These are phyloP conservation scores for Mesocricetus auratus DNA, from an alignment of 2,113 vertebrate genomes.

Conservation along the genomic window DNA sequence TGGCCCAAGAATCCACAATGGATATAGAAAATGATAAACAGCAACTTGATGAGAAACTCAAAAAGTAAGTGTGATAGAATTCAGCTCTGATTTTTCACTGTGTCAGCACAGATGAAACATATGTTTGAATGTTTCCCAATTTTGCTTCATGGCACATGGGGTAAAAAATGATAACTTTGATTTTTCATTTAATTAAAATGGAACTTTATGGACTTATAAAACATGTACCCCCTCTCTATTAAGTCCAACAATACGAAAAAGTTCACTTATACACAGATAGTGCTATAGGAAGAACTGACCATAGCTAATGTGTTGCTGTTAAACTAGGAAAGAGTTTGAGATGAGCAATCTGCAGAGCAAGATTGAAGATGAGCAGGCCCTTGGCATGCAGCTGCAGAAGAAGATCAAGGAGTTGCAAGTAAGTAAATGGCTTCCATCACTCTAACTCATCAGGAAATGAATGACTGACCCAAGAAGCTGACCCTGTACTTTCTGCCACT, in stretches of 20 bases:
- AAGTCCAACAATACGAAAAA: background rate
- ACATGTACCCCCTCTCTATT: background rate
- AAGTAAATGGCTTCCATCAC: background rate
- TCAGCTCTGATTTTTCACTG: background rate
- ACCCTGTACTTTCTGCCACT: background rate
- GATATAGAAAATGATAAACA: constrained; percentile 90
- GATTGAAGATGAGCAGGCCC: constrained; percentile 88
- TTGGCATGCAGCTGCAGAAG: constrained; percentile 89
- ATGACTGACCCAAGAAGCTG: background rate
- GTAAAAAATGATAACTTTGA: constrained; percentile 4
- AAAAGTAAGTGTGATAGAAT: constrained; percentile 85
- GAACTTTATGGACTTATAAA: background rate
- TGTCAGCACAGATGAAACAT: background rate
- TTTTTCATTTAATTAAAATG: constrained; percentile 41
- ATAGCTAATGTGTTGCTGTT: background rate
- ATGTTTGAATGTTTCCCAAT: background rate
- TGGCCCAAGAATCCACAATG: constrained; percentile 89
- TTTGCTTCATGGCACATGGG: background rate
- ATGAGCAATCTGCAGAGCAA: constrained; percentile 89
- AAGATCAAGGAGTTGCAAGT: constrained; percentile 91
- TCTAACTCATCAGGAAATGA: background rate
- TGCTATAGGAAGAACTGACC: background rate
- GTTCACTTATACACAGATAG: background rate
- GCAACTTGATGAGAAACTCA: constrained; percentile 88
- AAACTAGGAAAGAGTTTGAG: constrained; percentile 91